Evolutionary conservation across 1,140 invertebrate species (phyloP).

Genomic region (Aradophagus sp.): DNA sequence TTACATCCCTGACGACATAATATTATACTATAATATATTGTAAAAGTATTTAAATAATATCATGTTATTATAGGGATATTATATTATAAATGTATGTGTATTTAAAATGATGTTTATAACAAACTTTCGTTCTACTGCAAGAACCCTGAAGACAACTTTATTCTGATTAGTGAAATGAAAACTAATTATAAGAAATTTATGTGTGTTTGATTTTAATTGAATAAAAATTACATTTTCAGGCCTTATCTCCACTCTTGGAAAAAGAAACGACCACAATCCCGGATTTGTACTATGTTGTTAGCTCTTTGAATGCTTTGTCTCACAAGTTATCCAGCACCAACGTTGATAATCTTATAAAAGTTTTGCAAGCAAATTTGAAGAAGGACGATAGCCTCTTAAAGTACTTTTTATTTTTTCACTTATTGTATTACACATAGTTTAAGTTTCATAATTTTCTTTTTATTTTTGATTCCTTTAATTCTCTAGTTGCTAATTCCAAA

Average conservation of each 20-base stretch:
- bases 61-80: too few relatives aligned
- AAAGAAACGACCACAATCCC: conserved; percentile 71
- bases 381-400: conserved; percentile 85
- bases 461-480: too few relatives aligned
- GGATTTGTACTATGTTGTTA: conserved; percentile 74
- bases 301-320: conserved; percentile 65
- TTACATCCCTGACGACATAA: too few relatives aligned
- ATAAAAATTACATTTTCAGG: conserved; percentile 55
- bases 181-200: too few relatives aligned
- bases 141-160: conserved; percentile 58
- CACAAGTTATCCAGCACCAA: conserved; percentile 71
- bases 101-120: conserved; percentile 61
- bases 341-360: conserved; percentile 79
- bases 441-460: too few relatives aligned
- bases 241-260: conserved; percentile 68
- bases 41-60: too few relatives aligned
- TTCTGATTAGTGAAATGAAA: conserved; percentile 47
- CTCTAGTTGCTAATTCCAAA: too few relatives aligned
- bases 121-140: conserved; percentile 70
- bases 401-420: conserved; percentile 67
- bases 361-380: conserved; percentile 81
- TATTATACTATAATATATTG: too few relatives aligned
- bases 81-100: too few relatives aligned
- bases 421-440: too few relatives aligned
- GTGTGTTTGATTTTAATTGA: background rate